Base-by-base conservation (phyloP, 1,140 invertebrate genomes). In the Drosophila sechellia region DNA sequence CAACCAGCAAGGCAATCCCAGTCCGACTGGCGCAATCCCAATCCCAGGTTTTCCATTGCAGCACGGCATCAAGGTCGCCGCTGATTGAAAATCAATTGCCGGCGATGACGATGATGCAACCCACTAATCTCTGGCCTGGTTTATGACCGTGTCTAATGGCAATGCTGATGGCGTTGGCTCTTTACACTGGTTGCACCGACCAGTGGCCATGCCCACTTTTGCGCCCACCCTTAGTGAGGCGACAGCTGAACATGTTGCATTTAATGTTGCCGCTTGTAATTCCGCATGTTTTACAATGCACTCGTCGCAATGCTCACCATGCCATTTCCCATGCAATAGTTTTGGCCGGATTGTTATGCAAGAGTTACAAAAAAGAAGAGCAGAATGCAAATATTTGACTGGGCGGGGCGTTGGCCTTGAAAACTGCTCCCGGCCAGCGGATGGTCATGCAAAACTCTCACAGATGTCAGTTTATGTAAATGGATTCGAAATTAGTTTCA, bases 401-500 rank as follows among this genome's bases (percentile, higher is more conserved):
- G 52, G 27, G 48, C 17, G 20, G 40, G 56, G 42, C 45, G 52
- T 71, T 68, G 52, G 43, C 70, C 52, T 46, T 39, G 43, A 72
- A 57, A 79, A 49, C 50, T 40, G 66, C 54, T 64, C 10, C 42
- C 34, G 48, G 53, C 58, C 54, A 55, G 52, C 70, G 48, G 65
- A 80, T 71, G 81, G 71, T 61, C 78, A 75, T 43, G 73, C 50
- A 53, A 70, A 87, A 89, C 79, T 77, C 63, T 63, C 68, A 70
- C 83, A 87, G 84, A 79, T 87, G 83, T 73, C 83, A 79, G 72
- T 87, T 81, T 86, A 87, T 87, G 83, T 83, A 89, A 87, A 87
- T 89, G 64, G 58, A 89, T 89, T 83, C 71, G 69, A 89, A 89
- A 87, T 89, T 87, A 87, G 83, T 87, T 87, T 79, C 56, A 60